phyloP scores from a whole-genome alignment of 2,888 invertebrate genomes.

The Agrochola circellaris region DNA sequence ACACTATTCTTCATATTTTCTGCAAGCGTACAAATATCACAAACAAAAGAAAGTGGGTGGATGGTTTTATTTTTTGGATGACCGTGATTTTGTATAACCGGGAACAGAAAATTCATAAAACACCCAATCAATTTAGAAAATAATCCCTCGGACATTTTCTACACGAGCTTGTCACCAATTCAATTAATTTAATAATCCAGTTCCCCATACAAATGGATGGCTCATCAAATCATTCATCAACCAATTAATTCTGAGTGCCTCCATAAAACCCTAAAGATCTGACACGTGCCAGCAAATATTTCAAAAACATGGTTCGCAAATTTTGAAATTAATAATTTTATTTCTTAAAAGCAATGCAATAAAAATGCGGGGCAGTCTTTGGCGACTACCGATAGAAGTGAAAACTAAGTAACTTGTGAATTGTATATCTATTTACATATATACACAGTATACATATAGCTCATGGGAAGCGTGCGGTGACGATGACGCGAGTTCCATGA shows the following conservation, averaged over 20 bases:
- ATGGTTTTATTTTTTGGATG: not conserved
- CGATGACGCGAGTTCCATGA: no score
- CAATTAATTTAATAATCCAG: conserved; percentile 28
- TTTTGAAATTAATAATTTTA: no score
- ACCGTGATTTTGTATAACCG: not conserved
- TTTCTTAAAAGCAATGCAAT: no score
- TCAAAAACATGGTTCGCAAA: not conserved
- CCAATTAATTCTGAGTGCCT: conserved; percentile 38
- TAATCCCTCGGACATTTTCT: not conserved
- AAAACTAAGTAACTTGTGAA: no score
- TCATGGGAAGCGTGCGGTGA: no score
- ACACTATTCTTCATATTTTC: not conserved
- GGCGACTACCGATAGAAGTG: no score
- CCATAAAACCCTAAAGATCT: not conserved
- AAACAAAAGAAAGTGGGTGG: not conserved
- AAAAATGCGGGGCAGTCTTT: no score
- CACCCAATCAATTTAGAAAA: conserved; percentile 7
- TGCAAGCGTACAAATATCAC: not conserved
- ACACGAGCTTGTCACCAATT: not conserved
- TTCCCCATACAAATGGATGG: conserved; percentile 8
- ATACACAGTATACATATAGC: no score
- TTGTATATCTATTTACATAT: no score
- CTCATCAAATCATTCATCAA: conserved; percentile 2
- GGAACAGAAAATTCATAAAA: not conserved
- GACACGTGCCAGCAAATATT: not conserved